phyloP scores from a whole-genome alignment of 2,888 invertebrate genomes.

The Apamea crenata region DNA sequence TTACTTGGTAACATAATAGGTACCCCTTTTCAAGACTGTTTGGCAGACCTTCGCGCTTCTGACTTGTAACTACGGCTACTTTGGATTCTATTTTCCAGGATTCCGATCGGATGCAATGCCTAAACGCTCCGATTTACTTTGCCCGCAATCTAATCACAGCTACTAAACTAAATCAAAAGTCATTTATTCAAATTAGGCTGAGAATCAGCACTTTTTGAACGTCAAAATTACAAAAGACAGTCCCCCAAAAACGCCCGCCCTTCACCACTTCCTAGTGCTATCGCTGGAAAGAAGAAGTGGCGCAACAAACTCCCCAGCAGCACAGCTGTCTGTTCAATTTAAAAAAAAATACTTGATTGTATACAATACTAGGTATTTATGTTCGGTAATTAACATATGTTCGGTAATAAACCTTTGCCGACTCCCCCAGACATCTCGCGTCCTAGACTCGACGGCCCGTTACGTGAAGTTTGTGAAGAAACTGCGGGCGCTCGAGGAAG shows the following conservation, averaged over 20 bases:
- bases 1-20: not conserved
- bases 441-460: conserved; percentile 82
- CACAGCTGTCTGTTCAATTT: no score
- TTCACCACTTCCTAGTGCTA: no score
- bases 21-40: not conserved
- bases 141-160: not conserved
- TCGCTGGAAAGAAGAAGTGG: no score
- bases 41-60: not conserved
- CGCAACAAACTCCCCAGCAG: no score
- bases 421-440: conserved; percentile 81
- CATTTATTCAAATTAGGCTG: no score
- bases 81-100: not conserved
- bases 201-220: no score
- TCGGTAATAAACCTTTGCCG: not conserved
- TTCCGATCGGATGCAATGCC: not conserved
- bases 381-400: no score
- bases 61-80: not conserved
- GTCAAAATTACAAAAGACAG: no score
- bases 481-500: conserved; percentile 81
- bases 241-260: no score
- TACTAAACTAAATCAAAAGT: no score
- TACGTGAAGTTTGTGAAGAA: conserved; percentile 83
- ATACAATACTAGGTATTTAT: no score
- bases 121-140: not conserved
- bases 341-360: no score